Conservation (phyloP, 2,797 vertebrate genomes). For the Rhynchonycteris naso region DNA sequence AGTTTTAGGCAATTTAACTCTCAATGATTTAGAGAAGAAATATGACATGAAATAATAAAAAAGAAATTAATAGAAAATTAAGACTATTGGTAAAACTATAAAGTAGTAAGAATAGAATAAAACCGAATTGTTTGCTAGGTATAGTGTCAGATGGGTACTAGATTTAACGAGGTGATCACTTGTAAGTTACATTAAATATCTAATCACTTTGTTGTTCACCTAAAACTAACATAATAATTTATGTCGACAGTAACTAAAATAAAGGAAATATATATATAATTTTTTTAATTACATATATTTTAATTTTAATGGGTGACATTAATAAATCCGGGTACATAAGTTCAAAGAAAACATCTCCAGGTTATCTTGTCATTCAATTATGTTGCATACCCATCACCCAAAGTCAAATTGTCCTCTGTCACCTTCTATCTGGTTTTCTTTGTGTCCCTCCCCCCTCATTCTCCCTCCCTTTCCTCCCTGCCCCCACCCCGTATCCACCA, state of each 20-base stretch:
- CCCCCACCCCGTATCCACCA: too few relatives aligned
- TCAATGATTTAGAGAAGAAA: conserved; percentile 25
- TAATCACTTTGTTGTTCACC: not conserved
- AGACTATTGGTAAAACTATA: not conserved
- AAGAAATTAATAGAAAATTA: conserved; percentile 19
- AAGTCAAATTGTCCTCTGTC: too few relatives aligned
- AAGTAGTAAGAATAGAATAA: not conserved
- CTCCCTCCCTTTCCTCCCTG: too few relatives aligned
- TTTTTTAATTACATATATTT: too few relatives aligned
- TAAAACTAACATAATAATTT: not conserved
- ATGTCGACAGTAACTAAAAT: not conserved
- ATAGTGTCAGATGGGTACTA: not conserved
- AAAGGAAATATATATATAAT: not conserved
- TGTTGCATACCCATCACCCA: too few relatives aligned
- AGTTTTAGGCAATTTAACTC: conserved; percentile 32
- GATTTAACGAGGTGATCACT: not conserved
- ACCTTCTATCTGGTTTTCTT: too few relatives aligned
- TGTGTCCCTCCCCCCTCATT: too few relatives aligned
- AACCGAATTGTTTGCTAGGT: not conserved
- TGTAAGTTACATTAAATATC: not conserved
- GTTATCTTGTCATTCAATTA: too few relatives aligned
- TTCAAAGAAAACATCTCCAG: too few relatives aligned
- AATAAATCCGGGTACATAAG: too few relatives aligned
- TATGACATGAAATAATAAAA: not conserved
- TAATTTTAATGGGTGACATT: too few relatives aligned